A percentile compares a stretch with the other conserved stretches of the same genome.
These are phyloP conservation scores for Xanthostigma xanthostigma DNA, from an alignment of 2,888 invertebrate species.

Conservation along the genomic window DNA sequence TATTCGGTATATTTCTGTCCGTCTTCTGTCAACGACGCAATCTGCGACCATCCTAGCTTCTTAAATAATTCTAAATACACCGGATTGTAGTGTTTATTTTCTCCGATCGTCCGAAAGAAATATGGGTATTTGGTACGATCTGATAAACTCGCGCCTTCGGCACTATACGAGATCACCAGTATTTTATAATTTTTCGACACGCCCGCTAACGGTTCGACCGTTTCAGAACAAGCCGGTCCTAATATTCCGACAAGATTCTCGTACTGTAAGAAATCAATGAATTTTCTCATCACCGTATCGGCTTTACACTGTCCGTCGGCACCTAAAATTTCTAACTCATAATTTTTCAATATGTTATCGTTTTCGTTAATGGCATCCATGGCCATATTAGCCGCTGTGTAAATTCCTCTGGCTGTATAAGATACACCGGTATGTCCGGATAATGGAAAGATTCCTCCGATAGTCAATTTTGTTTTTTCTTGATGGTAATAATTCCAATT, in stretches of 20 bases:
- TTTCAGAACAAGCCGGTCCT: constrained; percentile 70
- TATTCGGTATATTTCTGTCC: constrained; percentile 68
- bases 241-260: constrained; percentile 51
- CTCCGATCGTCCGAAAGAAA: constrained; percentile 67
- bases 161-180: constrained; percentile 62
- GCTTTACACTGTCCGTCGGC: constrained; percentile 54
- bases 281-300: constrained; percentile 57
- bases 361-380: constrained; percentile 45
- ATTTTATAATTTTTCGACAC: constrained; percentile 58
- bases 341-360: constrained; percentile 38
- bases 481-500: constrained; percentile 28
- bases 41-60: constrained; percentile 47
- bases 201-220: constrained; percentile 63
- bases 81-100: constrained; percentile 52
- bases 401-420: constrained; percentile 43
- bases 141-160: constrained; percentile 57
- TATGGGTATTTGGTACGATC: constrained; percentile 57
- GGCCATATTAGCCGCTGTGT: constrained; percentile 47
- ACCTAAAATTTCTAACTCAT: constrained; percentile 37
- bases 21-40: constrained; percentile 65
- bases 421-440: constrained; percentile 28
- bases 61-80: constrained; percentile 49
- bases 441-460: constrained; percentile 60
- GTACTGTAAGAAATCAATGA: constrained; percentile 49
- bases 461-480: constrained; percentile 31